Conservation (phyloP, 2,113 vertebrate species). For the Microtus ochrogaster region DNA sequence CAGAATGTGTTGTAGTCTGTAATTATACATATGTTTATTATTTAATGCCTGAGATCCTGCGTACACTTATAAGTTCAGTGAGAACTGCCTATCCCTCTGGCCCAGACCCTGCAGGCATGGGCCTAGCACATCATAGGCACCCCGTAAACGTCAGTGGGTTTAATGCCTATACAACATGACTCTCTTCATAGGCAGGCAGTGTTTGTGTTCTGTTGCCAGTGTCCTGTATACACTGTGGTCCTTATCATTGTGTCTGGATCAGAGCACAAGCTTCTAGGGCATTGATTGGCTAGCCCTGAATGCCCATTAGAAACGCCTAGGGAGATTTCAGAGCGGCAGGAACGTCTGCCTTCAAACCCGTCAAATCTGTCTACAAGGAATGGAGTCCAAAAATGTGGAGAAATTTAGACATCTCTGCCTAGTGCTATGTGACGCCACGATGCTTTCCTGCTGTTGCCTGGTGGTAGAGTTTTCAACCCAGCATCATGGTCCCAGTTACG, state of each 20-base stretch:
- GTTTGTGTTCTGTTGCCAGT: conserved; percentile 71
- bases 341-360: not conserved
- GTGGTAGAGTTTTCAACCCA: not conserved
- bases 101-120: not conserved
- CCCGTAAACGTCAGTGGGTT: conserved; percentile 72
- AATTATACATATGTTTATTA: conserved; percentile 64
- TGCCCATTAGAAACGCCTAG: not conserved
- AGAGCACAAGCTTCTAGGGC: conserved; percentile 48
- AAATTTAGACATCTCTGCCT: not conserved
- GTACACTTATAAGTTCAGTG: conserved; percentile 19
- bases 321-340: not conserved
- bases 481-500: not conserved
- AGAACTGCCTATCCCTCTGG: not conserved
- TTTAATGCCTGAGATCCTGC: conserved; percentile 59
- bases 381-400: not conserved
- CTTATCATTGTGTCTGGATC: conserved; percentile 41
- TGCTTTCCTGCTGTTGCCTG: not conserved
- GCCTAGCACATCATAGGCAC: conserved; percentile 55
- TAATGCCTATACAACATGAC: conserved; percentile 56
- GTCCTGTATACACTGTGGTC: conserved; percentile 37
- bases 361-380: not conserved
- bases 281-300: not conserved
- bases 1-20: conserved; percentile 19
- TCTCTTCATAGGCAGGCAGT: conserved; percentile 66
- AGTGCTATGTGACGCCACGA: not conserved